Evolutionary conservation across 2,113 vertebrate species (phyloP).

Genomic region (Boleophthalmus pectinirostris): DNA sequence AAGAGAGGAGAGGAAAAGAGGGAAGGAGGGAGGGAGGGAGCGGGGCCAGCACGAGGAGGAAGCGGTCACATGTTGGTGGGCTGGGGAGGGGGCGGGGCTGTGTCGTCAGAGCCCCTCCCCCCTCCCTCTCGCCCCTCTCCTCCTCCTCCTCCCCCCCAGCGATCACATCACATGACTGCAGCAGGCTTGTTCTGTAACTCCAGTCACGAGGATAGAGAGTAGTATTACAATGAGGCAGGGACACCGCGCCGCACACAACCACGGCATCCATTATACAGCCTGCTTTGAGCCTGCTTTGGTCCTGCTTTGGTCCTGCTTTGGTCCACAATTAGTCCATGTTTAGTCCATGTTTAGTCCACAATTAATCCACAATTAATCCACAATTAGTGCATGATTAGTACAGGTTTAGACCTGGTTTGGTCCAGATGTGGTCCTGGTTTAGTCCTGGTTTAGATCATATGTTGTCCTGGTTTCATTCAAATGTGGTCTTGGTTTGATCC

Average conservation of each 20-base stretch:
- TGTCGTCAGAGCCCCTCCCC: slow-evolving; percentile 62
- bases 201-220: slow-evolving; percentile 81
- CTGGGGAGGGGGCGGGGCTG: slow-evolving; percentile 2
- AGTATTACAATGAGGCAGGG: slow-evolving; percentile 73
- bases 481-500: no score
- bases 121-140: slow-evolving; percentile 38
- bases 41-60: slow-evolving; percentile 3
- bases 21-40: background rate
- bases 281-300: no score
- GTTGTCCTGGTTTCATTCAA: no score
- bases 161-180: slow-evolving; percentile 81
- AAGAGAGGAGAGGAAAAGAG: background rate
- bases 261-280: background rate
- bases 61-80: slow-evolving; percentile 62
- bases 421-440: background rate
- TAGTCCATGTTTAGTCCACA: no score
- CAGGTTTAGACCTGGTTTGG: background rate
- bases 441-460: background rate
- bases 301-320: background rate
- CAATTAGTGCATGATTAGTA: no score
- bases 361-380: no score
- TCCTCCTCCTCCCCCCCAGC: slow-evolving; percentile 60
- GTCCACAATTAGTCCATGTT: background rate
- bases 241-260: slow-evolving; percentile 23
- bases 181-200: slow-evolving; percentile 73